phyloP scores from a whole-genome alignment of 2,888 invertebrate genomes.

The Watsonalla binaria region DNA sequence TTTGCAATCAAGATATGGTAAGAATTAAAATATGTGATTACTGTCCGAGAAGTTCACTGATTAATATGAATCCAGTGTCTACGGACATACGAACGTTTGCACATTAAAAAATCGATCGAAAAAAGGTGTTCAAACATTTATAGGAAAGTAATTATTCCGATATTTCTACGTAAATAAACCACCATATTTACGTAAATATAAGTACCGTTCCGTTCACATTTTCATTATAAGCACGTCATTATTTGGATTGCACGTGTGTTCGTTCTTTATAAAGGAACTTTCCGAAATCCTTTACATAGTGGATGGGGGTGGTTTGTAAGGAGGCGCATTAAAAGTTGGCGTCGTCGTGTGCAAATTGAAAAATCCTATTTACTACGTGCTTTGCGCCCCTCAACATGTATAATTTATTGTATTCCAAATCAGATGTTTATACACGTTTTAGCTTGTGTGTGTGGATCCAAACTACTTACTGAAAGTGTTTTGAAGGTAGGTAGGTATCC shows the following conservation, averaged over 20 bases:
- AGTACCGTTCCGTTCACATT: constrained; percentile 14
- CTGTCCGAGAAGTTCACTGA: too few relatives aligned
- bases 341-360: constrained; percentile 19
- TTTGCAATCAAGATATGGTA: too few relatives aligned
- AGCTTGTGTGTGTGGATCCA: too few relatives aligned
- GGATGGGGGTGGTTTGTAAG: constrained; percentile 22
- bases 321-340: constrained; percentile 33
- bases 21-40: too few relatives aligned
- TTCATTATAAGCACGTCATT: constrained; percentile 17
- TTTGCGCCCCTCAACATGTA: background rate
- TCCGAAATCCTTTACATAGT: constrained; percentile 27
- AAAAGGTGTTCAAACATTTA: too few relatives aligned
- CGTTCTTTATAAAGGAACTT: constrained; percentile 27
- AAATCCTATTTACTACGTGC: constrained; percentile 2
- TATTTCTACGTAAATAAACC: background rate
- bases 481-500: too few relatives aligned
- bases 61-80: too few relatives aligned
- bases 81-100: too few relatives aligned
- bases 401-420: background rate
- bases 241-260: constrained; percentile 23
- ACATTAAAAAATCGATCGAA: too few relatives aligned
- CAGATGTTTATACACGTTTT: background rate
- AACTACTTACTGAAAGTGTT: too few relatives aligned
- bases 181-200: background rate
- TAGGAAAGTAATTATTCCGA: too few relatives aligned